Evolutionary conservation across 1,140 invertebrate genomes (phyloP).

Genomic region (Drosophila rufa): DNA sequence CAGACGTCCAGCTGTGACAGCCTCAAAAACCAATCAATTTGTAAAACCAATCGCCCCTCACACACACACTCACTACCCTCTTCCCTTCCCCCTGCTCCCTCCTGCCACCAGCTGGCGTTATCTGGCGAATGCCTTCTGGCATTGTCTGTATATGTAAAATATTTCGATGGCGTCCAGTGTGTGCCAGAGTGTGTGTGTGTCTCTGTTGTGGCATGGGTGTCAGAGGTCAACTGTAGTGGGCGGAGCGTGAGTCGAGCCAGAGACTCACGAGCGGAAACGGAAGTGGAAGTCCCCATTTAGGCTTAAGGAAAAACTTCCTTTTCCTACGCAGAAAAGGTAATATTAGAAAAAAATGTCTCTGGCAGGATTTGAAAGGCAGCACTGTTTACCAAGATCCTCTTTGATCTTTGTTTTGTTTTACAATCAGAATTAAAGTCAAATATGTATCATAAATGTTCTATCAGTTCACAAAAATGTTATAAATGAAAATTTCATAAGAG

Average conservation of each 20-base stretch:
- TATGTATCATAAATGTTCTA: not conserved
- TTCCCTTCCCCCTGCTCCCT: not conserved
- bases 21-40: constrained; percentile 57
- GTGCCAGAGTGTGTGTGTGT: not conserved
- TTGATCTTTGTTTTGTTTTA: too few relatives aligned
- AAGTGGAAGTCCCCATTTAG: constrained; percentile 1
- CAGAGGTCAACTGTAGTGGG: constrained; percentile 6
- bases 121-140: constrained; percentile 20
- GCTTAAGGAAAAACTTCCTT: not conserved
- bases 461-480: too few relatives aligned
- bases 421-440: not conserved
- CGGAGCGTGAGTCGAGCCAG: not conserved
- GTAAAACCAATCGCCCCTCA: constrained; percentile 32
- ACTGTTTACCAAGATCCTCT: not conserved
- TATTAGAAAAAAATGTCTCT: too few relatives aligned
- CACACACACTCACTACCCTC: not conserved
- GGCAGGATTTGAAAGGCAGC: not conserved
- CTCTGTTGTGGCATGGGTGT: constrained; percentile 2
- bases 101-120: not conserved
- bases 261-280: constrained; percentile 24
- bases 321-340: not conserved
- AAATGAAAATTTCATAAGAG: too few relatives aligned
- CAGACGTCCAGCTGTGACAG: constrained; percentile 50
- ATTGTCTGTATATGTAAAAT: constrained; percentile 26
- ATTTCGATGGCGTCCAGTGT: constrained; percentile 22